Percentiles rank a stretch among this genome's conserved stretches.
Evolutionary conservation across 2,888 invertebrate species (phyloP).

Genomic region (Chaetogeoica ovagalla): DNA sequence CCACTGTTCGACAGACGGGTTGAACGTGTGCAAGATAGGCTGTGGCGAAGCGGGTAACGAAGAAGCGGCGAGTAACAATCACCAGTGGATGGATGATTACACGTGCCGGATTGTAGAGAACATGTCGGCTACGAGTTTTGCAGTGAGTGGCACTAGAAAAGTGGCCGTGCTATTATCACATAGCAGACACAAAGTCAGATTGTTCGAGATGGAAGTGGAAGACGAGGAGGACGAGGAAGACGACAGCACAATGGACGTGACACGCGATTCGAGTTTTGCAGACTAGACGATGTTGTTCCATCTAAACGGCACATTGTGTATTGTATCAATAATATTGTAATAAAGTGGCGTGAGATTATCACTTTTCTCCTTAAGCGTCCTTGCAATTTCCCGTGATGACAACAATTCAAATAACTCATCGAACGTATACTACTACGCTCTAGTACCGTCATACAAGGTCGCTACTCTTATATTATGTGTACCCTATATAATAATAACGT

Average conservation of each 20-base stretch:
- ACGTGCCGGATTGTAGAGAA: slow-evolving; percentile 67
- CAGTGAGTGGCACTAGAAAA: slow-evolving; percentile 82
- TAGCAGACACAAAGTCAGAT: slow-evolving; percentile 75
- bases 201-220: slow-evolving; percentile 91
- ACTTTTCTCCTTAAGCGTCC: no score
- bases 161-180: slow-evolving; percentile 84
- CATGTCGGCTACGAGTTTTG: slow-evolving; percentile 70
- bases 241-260: slow-evolving; percentile 45
- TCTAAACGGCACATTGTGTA: no score
- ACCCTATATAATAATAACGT: no score
- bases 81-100: slow-evolving; percentile 22
- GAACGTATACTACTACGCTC: no score
- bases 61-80: neutral
- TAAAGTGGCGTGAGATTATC: no score
- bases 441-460: neutral
- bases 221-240: slow-evolving; percentile 83
- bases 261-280: slow-evolving; percentile 33
- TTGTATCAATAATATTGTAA: no score
- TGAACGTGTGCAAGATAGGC: neutral
- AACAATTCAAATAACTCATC: no score
- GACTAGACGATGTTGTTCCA: neutral
- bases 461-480: neutral
- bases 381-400: no score
- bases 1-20: slow-evolving; percentile 30
- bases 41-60: neutral